Percentiles rank a stretch among this genome's conserved stretches.
phyloP scores from a whole-genome alignment of 2,888 invertebrate species.

The Lucinisca nassula region DNA sequence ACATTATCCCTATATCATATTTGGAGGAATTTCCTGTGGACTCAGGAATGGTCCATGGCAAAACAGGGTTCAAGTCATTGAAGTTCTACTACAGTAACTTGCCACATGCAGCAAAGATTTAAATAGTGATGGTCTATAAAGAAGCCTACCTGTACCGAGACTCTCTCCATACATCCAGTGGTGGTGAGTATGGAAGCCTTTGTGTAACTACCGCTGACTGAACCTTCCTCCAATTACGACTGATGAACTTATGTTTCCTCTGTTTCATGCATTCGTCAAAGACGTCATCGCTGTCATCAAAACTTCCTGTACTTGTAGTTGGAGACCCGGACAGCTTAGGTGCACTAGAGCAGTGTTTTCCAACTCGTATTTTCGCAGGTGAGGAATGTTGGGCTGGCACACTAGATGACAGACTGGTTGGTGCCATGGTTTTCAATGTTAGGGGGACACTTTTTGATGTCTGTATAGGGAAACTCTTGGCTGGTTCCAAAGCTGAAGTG shows the following conservation, averaged over 20 bases:
- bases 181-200: conserved; percentile 1
- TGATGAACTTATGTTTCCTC: conserved; percentile 24
- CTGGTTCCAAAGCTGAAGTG: not conserved
- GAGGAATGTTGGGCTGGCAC: not conserved
- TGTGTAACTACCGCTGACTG: conserved; percentile 58
- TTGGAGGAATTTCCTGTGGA: too few relatives aligned
- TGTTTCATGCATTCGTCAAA: conserved; percentile 62
- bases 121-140: too few relatives aligned
- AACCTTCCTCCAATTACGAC: conserved; percentile 57
- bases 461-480: not conserved
- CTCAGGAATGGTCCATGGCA: too few relatives aligned
- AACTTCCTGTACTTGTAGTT: not conserved
- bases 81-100: too few relatives aligned
- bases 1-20: too few relatives aligned
- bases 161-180: conserved; percentile 20
- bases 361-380: not conserved
- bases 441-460: not conserved
- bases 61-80: too few relatives aligned
- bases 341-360: not conserved
- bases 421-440: not conserved
- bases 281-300: conserved; percentile 73
- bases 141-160: conserved; percentile 6
- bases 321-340: not conserved
- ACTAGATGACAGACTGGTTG: not conserved
- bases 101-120: too few relatives aligned